phyloP scores from a whole-genome alignment of 2,888 invertebrate genomes.

The Drosophila crucigera region DNA sequence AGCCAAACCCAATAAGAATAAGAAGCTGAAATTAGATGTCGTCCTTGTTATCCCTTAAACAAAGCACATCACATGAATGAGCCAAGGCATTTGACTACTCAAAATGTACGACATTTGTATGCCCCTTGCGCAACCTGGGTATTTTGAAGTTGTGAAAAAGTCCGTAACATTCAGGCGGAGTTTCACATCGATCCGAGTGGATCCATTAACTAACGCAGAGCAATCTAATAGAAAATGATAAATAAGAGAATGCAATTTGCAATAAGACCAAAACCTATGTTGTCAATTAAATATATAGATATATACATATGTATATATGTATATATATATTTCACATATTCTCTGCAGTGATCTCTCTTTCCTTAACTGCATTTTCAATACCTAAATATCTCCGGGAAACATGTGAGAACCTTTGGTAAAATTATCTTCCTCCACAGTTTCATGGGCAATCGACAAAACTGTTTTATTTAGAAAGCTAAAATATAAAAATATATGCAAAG shows the following conservation, averaged over 20 bases:
- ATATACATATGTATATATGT: background rate
- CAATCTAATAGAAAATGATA: background rate
- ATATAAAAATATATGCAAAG: too few species aligned
- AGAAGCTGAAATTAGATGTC: slow-evolving; percentile 29
- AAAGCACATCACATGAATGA: slow-evolving; percentile 2
- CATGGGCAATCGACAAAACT: background rate
- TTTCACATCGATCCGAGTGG: background rate
- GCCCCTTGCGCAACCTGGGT: background rate
- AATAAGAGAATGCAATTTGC: background rate
- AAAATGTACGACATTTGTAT: background rate
- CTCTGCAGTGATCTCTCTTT: background rate
- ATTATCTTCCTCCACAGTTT: background rate
- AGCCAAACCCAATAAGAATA: slow-evolving; percentile 42
- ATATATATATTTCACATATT: background rate
- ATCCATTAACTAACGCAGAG: background rate
- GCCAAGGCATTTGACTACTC: background rate
- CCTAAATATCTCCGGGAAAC: background rate
- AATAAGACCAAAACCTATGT: background rate
- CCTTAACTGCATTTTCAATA: background rate
- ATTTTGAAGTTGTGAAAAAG: background rate
- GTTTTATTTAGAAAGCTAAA: background rate
- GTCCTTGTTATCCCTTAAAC: slow-evolving; percentile 30
- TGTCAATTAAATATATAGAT: background rate
- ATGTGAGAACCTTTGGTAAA: background rate
- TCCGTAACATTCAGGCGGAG: background rate